These are phyloP conservation scores for Cossypha polioptera DNA, from an alignment of 2,797 vertebrate species.

Conservation along the genomic window DNA sequence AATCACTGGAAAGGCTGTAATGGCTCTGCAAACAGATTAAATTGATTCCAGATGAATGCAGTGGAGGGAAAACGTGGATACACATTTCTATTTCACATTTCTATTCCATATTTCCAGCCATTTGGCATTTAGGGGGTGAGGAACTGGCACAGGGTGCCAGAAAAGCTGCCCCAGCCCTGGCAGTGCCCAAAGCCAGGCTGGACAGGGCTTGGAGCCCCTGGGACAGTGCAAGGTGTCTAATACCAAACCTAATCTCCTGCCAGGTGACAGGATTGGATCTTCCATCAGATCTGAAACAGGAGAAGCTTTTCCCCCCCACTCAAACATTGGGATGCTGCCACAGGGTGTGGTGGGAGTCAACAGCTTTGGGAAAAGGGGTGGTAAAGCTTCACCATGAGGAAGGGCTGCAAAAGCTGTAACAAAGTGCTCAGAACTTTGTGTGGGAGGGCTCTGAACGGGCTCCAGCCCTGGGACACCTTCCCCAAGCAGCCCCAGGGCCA, in stretches of 20 bases:
- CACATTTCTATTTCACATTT: not conserved
- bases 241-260: not conserved
- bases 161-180: not conserved
- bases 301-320: not conserved
- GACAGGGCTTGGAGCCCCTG: not conserved
- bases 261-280: accelerated
- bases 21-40: not conserved
- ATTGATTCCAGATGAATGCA: not conserved
- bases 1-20: not conserved
- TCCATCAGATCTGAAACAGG: not conserved
- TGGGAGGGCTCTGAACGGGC: not conserved
- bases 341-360: not conserved
- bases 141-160: not conserved
- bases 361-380: not conserved
- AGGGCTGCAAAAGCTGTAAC: not conserved
- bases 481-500: not conserved
- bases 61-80: not conserved
- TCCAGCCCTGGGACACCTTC: not conserved
- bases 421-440: not conserved
- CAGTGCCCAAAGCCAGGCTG: not conserved
- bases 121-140: not conserved
- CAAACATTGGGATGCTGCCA: accelerated
- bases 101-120: not conserved
- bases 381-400: not conserved
- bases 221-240: not conserved